phyloP scores from a whole-genome alignment of 2,113 vertebrate genomes.

The Pagrus major region DNA sequence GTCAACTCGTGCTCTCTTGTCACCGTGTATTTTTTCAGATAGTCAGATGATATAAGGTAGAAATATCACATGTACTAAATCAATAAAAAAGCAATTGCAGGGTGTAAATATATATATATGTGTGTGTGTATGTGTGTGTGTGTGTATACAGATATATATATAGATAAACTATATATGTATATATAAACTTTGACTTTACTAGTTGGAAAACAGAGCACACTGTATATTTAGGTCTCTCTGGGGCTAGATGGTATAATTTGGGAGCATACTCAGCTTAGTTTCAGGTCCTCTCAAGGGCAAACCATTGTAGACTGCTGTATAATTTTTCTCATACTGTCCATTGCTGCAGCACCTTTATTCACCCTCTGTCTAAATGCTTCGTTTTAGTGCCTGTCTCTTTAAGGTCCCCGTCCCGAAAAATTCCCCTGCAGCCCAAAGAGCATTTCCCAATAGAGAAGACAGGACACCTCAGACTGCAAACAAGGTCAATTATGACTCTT shows the following conservation, averaged over 20 bases:
- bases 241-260: conserved; percentile 4
- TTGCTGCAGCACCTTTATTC: too few relatives aligned
- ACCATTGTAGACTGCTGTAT: neutral
- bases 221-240: neutral
- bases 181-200: neutral
- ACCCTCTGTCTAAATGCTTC: too few relatives aligned
- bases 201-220: neutral
- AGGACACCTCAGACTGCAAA: too few relatives aligned
- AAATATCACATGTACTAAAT: neutral
- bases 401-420: too few relatives aligned
- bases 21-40: neutral
- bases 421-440: too few relatives aligned
- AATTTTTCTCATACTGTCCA: too few relatives aligned
- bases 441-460: too few relatives aligned
- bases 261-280: neutral
- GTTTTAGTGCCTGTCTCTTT: too few relatives aligned
- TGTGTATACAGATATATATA: too few relatives aligned
- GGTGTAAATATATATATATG: neutral
- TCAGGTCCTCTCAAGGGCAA: conserved; percentile 31
- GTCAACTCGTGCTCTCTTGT: neutral
- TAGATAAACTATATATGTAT: too few relatives aligned
- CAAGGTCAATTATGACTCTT: too few relatives aligned
- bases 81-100: neutral
- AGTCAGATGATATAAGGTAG: neutral
- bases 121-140: too few relatives aligned